Evolutionary conservation across 2,113 vertebrate genomes (phyloP).

Genomic region (Baryphthengus martii): DNA sequence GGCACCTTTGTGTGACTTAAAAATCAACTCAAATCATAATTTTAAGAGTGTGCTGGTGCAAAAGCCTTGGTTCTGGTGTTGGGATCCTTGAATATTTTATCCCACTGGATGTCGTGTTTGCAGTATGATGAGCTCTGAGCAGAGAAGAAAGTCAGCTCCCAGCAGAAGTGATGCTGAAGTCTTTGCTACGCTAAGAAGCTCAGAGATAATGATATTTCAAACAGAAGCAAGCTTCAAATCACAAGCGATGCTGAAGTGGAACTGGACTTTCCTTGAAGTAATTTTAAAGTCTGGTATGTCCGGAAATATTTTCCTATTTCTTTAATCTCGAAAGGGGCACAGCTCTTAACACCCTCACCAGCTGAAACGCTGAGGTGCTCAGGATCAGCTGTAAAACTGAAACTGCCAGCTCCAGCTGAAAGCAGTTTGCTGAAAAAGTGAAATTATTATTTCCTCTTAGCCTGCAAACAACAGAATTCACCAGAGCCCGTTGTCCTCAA

Average conservation of each 20-base stretch:
- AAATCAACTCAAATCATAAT: neutral
- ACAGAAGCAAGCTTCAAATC: neutral
- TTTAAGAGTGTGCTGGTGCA: neutral
- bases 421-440: neutral
- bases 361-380: neutral
- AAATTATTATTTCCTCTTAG: neutral
- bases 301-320: neutral
- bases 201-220: neutral
- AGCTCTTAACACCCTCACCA: neutral
- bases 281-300: neutral
- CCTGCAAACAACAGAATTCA: neutral
- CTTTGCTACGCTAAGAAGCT: neutral
- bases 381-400: neutral
- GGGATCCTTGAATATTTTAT: neutral
- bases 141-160: neutral
- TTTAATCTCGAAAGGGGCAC: neutral
- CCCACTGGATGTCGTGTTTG: neutral
- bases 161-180: neutral
- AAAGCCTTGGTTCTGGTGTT: fast-evolving
- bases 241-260: neutral
- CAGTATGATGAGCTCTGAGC: neutral
- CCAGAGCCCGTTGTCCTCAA: neutral
- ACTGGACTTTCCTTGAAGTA: neutral
- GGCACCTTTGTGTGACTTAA: neutral
- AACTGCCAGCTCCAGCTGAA: neutral